Base-by-base conservation (phyloP, 2,113 vertebrate species). In the Bucco capensis region DNA sequence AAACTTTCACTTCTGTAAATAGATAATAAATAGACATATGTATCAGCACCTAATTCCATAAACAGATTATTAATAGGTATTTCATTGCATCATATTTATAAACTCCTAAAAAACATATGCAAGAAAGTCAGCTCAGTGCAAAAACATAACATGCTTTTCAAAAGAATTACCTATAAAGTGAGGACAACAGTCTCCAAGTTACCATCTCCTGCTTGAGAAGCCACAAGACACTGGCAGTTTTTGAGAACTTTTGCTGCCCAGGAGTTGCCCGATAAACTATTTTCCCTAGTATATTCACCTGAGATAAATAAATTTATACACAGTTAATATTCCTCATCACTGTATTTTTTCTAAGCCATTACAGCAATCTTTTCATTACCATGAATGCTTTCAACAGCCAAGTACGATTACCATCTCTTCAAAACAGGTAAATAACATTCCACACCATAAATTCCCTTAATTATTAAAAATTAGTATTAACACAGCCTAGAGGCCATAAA, bases 161-260 rank as follows among this genome's bases (percentile, higher is more conserved):
- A 92, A 47, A n/a, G 47, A 61, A 49, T 97, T 96, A 99, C 99
- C 98, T 99, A 90, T 99, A 99, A 47, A 99, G 97, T 0, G 99
- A 99, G 44, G 98, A 98, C 64, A 99, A 94, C 58, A 99, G 98
- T 78, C 99, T 98, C 99, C 99, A 99, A 2, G 99, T 98, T 84
- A 98, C 98, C 98, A 97, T 99, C 95, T 99, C 99, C 94, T 99
- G 99, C 76, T 98, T 98, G 85, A 99, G 98, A 89, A 99, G 98
- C 99, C 99, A 99, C 71, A 98, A 97, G 71, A 99, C 98, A 67
- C 99, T 98, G 10, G 98, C 98, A 31, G 99, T 99, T 97, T 98
- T 99, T 62, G 98, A 98, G 92, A 98, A 98, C 75, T 99, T 99
- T 74, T 98, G 98, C 91, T 98, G 98, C 66, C 98, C 98, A 58